Evolutionary conservation across 2,888 invertebrate genomes (phyloP).

Genomic region (Chironomus riparius): DNA sequence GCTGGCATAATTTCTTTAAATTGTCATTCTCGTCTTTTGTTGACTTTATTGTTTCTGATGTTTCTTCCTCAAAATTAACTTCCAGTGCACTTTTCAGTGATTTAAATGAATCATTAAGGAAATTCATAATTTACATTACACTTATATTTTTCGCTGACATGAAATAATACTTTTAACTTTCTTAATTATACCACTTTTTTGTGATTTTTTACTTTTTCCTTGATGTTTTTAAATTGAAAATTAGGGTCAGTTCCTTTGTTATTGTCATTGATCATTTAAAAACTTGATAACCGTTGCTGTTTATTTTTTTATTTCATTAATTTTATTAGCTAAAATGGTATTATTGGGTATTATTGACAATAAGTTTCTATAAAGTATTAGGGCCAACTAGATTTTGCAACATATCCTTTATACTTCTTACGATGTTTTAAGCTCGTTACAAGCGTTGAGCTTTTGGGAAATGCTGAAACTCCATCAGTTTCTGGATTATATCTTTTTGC

Average conservation of each 20-base stretch:
- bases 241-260: background rate
- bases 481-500: constrained; percentile 77
- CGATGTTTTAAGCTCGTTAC: constrained; percentile 74
- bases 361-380: constrained; percentile 33
- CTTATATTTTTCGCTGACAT: background rate
- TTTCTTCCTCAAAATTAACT: constrained; percentile 12
- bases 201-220: background rate
- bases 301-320: background rate
- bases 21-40: background rate
- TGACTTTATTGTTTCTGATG: background rate
- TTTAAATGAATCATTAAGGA: constrained; percentile 23
- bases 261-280: background rate
- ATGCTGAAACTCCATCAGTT: constrained; percentile 73
- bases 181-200: background rate
- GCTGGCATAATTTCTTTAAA: constrained; percentile 3
- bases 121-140: constrained; percentile 8
- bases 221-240: background rate
- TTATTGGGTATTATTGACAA: background rate
- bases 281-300: background rate
- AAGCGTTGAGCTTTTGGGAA: constrained; percentile 72
- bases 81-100: constrained; percentile 17
- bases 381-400: constrained; percentile 55
- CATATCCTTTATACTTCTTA: constrained; percentile 68
- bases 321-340: background rate
- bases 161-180: background rate